Evolutionary conservation across 2,888 invertebrate species (phyloP), one percentile per base, ranked within the genome.

Genomic region (Ypsolopha scabrella): DNA sequence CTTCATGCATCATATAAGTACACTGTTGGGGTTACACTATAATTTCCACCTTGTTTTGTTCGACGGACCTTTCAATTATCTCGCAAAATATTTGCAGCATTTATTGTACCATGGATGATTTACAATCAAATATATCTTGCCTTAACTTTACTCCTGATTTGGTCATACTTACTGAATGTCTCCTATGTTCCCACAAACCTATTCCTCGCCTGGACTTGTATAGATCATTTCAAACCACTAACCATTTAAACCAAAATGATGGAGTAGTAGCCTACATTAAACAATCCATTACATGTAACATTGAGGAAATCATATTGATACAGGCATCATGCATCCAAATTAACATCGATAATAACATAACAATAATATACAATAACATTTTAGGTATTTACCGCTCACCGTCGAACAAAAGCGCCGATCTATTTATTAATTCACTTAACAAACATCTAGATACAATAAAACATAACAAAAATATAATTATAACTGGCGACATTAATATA

Each of bases 401-500:
- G 1, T 37, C 37, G 24, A 48, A 38, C 11, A 48, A 10, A 14
- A 37, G n/a, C 11, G 24, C 39, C 1, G 48, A 48, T 7, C 11
- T 7, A 6, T 48, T 50, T n/a, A 41, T 50, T n/a, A 8, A 41
- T 9, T 50, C 50, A 10, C 11, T 41, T 6, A 33, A 41, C 41
- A 6, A 6, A 8, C 13, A 50, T 34, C 11, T 50, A 33, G n/a
- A 41, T 35, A 11, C 41, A n/a, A 33, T 50, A 8, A 41, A 50
- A n/a, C 41, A 10, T 6, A 11, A 34, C 10, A 50, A 35, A n/a
- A 33, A 41, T 34, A 50, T 50, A 13, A 41, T 33, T 33, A 8
- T 50, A 7, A 41, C 41, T 6, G 50, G 50, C 1, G 50, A 50
- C 4, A 50, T 50, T 7, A 50, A 50, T 24, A 50, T 50, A 11